phyloP scores from a whole-genome alignment of 2,888 invertebrate genomes.

The Axea sp. region DNA sequence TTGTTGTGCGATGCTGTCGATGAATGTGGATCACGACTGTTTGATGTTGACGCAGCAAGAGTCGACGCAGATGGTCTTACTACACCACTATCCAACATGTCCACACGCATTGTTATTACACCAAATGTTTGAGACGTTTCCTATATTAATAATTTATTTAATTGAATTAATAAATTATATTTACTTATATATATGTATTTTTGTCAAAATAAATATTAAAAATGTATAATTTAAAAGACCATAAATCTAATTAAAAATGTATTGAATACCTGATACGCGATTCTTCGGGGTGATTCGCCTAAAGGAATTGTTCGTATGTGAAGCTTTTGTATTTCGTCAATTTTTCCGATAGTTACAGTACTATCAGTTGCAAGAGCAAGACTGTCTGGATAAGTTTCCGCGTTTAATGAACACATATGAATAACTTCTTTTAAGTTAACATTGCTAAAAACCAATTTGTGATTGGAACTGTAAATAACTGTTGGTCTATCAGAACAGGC shows the following conservation, averaged over 20 bases:
- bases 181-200: not conserved
- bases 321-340: slow-evolving; percentile 98
- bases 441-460: slow-evolving; percentile 98
- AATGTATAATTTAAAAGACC: no score
- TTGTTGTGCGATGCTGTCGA: slow-evolving; percentile 77
- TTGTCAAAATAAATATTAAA: no score
- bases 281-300: slow-evolving; percentile 95
- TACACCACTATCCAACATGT: slow-evolving; percentile 83
- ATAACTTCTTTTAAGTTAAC: slow-evolving; percentile 96
- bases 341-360: slow-evolving; percentile 95
- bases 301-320: slow-evolving; percentile 97
- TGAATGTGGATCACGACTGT: slow-evolving; percentile 77
- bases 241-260: no score
- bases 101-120: slow-evolving; percentile 93
- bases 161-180: not conserved
- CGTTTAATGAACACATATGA: slow-evolving; percentile 98
- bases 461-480: slow-evolving; percentile 99
- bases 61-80: slow-evolving; percentile 88
- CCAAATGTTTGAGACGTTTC: slow-evolving; percentile 96
- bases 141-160: slow-evolving; percentile 83
- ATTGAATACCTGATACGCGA: slow-evolving; percentile 90
- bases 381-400: slow-evolving; percentile 95
- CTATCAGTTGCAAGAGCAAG: slow-evolving; percentile 93
- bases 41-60: slow-evolving; percentile 84
- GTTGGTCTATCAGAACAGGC: slow-evolving; percentile 99